Evolutionary conservation across 2,113 vertebrate species (phyloP).

Genomic region (Dryoscopus gambensis): DNA sequence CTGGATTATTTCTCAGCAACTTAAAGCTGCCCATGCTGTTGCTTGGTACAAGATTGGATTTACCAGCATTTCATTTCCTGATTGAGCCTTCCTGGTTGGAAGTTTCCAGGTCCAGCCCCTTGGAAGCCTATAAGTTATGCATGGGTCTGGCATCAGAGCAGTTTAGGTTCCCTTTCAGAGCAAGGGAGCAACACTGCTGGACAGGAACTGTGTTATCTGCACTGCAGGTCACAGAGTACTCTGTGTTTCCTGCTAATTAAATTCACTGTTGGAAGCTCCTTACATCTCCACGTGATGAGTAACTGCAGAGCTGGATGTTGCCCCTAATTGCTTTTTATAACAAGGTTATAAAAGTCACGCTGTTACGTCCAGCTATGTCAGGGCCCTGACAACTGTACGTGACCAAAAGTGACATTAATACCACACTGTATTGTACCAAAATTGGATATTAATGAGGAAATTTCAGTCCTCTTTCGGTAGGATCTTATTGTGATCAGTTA

Average conservation of each 20-base stretch:
- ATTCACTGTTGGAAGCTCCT: conserved; percentile 69
- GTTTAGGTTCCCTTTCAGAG: conserved; percentile 30
- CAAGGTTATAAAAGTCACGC: conserved; percentile 56
- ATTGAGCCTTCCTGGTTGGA: not conserved
- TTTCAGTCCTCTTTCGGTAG: not conserved
- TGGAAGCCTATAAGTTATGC: not conserved
- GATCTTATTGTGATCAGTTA: not conserved
- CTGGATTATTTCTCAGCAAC: not conserved
- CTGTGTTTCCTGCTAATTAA: conserved; percentile 70
- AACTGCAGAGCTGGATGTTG: conserved; percentile 65
- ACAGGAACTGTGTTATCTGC: conserved; percentile 36
- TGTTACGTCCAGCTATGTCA: conserved; percentile 2
- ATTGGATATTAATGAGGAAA: not conserved
- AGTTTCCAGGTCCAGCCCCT: not conserved
- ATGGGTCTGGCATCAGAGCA: not conserved
- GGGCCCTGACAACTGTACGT: not conserved
- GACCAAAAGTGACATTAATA: not conserved
- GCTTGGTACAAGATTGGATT: not conserved
- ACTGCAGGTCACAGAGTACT: conserved; percentile 24
- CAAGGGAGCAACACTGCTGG: not conserved
- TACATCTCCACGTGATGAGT: conserved; percentile 29
- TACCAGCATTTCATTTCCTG: not conserved
- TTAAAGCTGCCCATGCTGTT: not conserved
- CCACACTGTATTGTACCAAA: not conserved
- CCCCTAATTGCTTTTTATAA: conserved; percentile 69